These are phyloP conservation scores for Apogon talboti DNA, from an alignment of 2,797 vertebrate species.

Conservation along the genomic window DNA sequence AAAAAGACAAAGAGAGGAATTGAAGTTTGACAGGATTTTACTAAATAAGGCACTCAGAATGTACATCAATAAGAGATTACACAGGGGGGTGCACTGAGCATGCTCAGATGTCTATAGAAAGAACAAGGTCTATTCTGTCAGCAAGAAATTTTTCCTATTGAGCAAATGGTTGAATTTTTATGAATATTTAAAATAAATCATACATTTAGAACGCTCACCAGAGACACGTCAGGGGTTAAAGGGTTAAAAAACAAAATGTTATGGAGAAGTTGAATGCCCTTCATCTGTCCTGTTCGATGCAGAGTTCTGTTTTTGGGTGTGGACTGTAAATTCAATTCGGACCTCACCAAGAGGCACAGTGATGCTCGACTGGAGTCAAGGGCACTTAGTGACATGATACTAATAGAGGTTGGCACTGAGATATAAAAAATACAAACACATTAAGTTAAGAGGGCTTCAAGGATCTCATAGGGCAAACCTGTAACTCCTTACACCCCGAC, in stretches of 20 bases:
- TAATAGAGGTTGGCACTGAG: slow-evolving; percentile 69
- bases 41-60: too few species aligned
- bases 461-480: slow-evolving; percentile 65
- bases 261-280: slow-evolving; percentile 38
- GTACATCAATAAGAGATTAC: too few species aligned
- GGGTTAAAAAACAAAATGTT: slow-evolving; percentile 1
- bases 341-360: slow-evolving; percentile 42
- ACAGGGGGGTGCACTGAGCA: too few species aligned
- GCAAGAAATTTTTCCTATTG: too few species aligned
- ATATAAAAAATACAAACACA: slow-evolving; percentile 73
- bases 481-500: slow-evolving; percentile 41
- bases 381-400: slow-evolving; percentile 69
- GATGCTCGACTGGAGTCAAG: slow-evolving; percentile 61
- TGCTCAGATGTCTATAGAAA: neutral
- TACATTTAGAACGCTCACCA: too few species aligned
- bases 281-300: slow-evolving; percentile 35
- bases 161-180: too few species aligned
- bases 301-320: slow-evolving; percentile 28
- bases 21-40: too few species aligned
- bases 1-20: too few species aligned
- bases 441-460: slow-evolving; percentile 70
- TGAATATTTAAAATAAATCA: too few species aligned
- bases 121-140: too few species aligned
- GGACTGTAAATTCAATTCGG: slow-evolving; percentile 49
- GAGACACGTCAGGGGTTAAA: too few species aligned